Evolutionary conservation across 2,888 invertebrate genomes (phyloP).

Genomic region (Plebejus anna): DNA sequence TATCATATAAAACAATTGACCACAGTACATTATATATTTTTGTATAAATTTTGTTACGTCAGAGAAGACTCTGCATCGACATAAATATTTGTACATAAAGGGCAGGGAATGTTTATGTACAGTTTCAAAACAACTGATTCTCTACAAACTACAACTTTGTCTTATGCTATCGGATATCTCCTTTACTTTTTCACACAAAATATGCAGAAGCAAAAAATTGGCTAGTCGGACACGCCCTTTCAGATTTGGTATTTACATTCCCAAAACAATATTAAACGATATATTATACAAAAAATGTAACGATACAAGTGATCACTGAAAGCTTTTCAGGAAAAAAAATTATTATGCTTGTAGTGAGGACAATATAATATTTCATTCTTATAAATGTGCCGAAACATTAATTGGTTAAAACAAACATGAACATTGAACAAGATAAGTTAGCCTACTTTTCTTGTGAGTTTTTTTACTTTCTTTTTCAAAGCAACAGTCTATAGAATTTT

Average conservation of each 20-base stretch:
- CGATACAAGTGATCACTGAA: background rate
- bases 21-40: conserved; percentile 27
- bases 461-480: background rate
- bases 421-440: background rate
- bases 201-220: background rate
- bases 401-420: background rate
- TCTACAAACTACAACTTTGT: conserved; percentile 17
- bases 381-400: background rate
- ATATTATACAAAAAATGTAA: background rate
- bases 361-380: background rate
- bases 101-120: conserved; percentile 31
- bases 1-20: conserved; percentile 31
- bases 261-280: background rate
- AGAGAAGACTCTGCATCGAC: conserved; percentile 24
- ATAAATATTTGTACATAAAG: conserved; percentile 31
- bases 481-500: background rate
- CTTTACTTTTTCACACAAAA: background rate
- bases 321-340: background rate
- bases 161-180: conserved; percentile 16
- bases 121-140: conserved; percentile 27
- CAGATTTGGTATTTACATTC: background rate
- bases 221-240: background rate
- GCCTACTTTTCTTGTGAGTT: background rate
- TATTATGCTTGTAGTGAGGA: background rate
- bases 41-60: conserved; percentile 19